These are phyloP conservation scores for Campaea margaritaria DNA, from an alignment of 2,888 invertebrate genomes.

Conservation along the genomic window DNA sequence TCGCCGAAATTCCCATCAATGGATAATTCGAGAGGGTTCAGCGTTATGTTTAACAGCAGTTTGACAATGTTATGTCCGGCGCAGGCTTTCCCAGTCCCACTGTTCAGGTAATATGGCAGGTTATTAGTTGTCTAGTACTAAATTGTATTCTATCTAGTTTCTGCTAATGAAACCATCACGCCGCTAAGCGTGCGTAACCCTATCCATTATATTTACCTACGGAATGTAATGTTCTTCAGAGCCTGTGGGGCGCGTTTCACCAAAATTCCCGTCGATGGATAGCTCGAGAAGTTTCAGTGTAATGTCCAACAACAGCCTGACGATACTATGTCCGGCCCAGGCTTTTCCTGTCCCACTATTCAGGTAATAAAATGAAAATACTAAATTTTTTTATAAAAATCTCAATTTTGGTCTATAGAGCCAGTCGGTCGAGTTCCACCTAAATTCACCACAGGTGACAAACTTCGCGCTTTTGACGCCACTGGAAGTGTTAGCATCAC, in stretches of 20 bases:
- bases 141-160: slow-evolving; percentile 60
- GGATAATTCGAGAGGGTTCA: slow-evolving; percentile 88
- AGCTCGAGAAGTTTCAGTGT: slow-evolving; percentile 87
- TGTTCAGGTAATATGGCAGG: slow-evolving; percentile 86
- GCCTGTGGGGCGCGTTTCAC: slow-evolving; percentile 87
- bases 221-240: slow-evolving; percentile 72
- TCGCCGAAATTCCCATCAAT: slow-evolving; percentile 86
- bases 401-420: slow-evolving; percentile 70
- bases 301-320: slow-evolving; percentile 80
- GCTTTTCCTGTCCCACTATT: slow-evolving; percentile 90
- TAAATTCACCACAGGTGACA: slow-evolving; percentile 87
- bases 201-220: slow-evolving; percentile 85
- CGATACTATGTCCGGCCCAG: slow-evolving; percentile 90
- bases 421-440: slow-evolving; percentile 89
- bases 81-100: slow-evolving; percentile 90
- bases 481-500: slow-evolving; percentile 77
- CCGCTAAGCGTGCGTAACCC: slow-evolving; percentile 85
- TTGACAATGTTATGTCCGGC: slow-evolving; percentile 90
- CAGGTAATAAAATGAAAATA: slow-evolving; percentile 82
- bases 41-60: slow-evolving; percentile 77
- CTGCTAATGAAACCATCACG: slow-evolving; percentile 79
- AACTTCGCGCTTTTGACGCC: slow-evolving; percentile 87
- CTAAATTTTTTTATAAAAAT: slow-evolving; percentile 29
- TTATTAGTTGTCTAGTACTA: not conserved
- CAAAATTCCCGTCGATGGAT: slow-evolving; percentile 87